phyloP scores from a whole-genome alignment of 2,113 vertebrate species.

The Spheniscus mendiculus region DNA sequence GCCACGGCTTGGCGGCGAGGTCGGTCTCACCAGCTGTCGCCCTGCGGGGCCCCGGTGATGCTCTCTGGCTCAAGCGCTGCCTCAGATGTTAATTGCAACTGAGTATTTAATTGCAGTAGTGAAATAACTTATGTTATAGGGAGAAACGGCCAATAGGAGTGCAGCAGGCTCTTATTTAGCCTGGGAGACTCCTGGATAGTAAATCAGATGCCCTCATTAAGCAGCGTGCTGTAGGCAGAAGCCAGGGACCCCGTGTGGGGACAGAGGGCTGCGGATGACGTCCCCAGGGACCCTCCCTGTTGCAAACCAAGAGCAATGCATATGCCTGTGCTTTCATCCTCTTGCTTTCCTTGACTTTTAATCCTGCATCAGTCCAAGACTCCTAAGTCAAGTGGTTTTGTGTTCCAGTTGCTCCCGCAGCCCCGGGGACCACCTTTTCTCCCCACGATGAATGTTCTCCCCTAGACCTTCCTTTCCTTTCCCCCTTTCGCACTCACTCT shows the following conservation, averaged over 20 bases:
- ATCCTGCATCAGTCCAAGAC: neutral
- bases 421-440: neutral
- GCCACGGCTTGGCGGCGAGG: rapidly evolving
- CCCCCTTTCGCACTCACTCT: no score
- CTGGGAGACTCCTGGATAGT: neutral
- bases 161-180: conserved; percentile 1
- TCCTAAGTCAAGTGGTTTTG: neutral
- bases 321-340: neutral
- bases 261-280: neutral
- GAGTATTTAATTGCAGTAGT: neutral
- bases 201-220: neutral
- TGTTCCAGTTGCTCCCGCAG: neutral
- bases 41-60: rapidly evolving
- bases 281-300: neutral
- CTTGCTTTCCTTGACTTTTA: neutral
- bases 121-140: neutral
- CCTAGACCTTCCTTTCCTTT: neutral
- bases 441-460: rapidly evolving
- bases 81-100: neutral
- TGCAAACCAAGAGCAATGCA: neutral
- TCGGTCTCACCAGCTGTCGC: neutral
- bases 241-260: neutral
- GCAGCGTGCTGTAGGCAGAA: neutral
- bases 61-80: neutral
- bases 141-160: neutral